Percentiles rank a stretch among this genome's conserved stretches.
These are phyloP conservation scores for Druon quercuslanigerum DNA, from an alignment of 1,140 invertebrate genomes.

Conservation along the genomic window DNA sequence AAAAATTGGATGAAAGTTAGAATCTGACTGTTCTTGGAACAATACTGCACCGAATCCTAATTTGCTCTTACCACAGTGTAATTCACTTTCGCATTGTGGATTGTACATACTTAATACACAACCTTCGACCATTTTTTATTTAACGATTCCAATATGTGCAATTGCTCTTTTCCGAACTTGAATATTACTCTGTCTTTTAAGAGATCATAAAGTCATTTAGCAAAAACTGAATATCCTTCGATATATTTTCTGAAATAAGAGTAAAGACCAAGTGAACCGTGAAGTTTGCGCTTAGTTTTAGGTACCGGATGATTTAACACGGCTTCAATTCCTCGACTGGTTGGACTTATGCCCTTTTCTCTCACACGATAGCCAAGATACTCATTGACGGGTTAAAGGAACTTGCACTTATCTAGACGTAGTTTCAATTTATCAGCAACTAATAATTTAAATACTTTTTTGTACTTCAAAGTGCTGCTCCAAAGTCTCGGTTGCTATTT, in stretches of 20 bases:
- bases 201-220: slow-evolving; percentile 47
- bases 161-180: too few species aligned
- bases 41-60: too few species aligned
- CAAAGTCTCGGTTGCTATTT: background rate
- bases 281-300: background rate
- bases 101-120: too few species aligned
- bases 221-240: slow-evolving; percentile 46
- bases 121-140: slow-evolving; percentile 14
- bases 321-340: background rate
- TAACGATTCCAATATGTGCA: slow-evolving; percentile 38
- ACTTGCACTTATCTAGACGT: background rate
- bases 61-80: too few species aligned
- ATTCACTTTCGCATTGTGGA: too few species aligned
- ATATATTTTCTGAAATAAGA: too few species aligned
- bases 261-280: background rate
- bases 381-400: background rate
- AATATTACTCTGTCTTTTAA: too few species aligned
- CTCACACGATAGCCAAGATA: slow-evolving; percentile 46
- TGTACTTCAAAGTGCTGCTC: background rate
- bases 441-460: background rate
- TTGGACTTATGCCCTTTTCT: slow-evolving; percentile 36
- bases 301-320: background rate
- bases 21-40: too few species aligned
- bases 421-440: background rate
- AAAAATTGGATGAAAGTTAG: too few species aligned